These are phyloP conservation scores for Falco berigora DNA, from an alignment of 2,797 vertebrate species.

Conservation along the genomic window DNA sequence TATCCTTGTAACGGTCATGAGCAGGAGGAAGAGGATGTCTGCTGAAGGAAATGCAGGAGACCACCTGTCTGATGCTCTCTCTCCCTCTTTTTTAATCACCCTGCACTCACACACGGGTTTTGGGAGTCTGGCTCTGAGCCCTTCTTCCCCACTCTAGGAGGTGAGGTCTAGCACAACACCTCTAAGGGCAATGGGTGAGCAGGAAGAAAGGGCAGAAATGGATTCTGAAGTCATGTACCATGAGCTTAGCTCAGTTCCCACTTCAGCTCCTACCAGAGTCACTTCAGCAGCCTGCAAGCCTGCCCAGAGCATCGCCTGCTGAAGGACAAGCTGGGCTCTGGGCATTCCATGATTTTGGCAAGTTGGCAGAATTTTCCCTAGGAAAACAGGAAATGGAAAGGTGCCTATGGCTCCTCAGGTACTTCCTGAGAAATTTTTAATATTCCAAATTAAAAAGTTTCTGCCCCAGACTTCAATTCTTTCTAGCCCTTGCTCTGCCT, in stretches of 20 bases:
- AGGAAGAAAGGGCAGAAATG: neutral
- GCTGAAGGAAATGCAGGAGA: neutral
- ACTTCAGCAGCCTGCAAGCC: fast-evolving
- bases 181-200: fast-evolving
- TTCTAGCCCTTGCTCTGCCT: neutral
- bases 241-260: neutral
- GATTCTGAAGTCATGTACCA: neutral
- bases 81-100: neutral
- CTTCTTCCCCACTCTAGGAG: neutral
- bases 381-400: neutral
- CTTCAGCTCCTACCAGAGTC: neutral
- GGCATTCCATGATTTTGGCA: neutral
- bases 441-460: neutral
- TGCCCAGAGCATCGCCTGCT: neutral
- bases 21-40: neutral
- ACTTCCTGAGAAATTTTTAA: neutral
- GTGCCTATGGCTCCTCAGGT: neutral
- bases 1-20: neutral
- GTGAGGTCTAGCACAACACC: neutral
- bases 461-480: neutral
- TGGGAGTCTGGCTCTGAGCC: neutral
- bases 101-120: neutral
- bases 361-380: neutral
- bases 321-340: neutral
- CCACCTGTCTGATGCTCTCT: neutral